A percentile compares a stretch with the other conserved stretches of the same genome.
Evolutionary conservation across 2,113 vertebrate species (phyloP).

Genomic region (Progne subis): DNA sequence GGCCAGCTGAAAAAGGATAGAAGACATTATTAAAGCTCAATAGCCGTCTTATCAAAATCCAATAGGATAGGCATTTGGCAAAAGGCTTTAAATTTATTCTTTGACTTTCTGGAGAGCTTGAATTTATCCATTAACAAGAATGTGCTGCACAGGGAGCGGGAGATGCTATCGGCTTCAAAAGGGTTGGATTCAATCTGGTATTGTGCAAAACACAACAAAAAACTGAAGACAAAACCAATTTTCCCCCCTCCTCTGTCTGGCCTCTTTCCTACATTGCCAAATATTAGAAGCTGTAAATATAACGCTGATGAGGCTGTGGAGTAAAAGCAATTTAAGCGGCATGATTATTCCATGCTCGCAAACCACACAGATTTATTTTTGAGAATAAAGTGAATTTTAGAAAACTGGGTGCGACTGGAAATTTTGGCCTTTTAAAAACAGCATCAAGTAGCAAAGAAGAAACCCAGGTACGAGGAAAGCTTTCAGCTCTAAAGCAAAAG

Average conservation of each 20-base stretch:
- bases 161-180: conserved; percentile 77
- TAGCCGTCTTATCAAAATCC: conserved; percentile 90
- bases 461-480: background rate
- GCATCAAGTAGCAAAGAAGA: background rate
- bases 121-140: conserved; percentile 81
- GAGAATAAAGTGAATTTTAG: background rate
- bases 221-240: conserved; percentile 1
- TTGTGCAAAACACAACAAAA: conserved; percentile 24
- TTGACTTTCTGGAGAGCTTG: conserved; percentile 77
- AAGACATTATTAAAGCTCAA: conserved; percentile 86
- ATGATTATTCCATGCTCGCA: background rate
- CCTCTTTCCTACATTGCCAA: background rate
- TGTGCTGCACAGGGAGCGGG: conserved; percentile 62
- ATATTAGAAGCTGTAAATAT: background rate
- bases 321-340: background rate
- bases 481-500: background rate
- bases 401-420: background rate
- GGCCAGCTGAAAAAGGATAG: conserved; percentile 81
- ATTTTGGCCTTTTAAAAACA: background rate
- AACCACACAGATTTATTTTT: background rate
- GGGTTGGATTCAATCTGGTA: conserved; percentile 69
- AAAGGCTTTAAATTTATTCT: conserved; percentile 82
- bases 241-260: background rate
- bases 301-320: background rate
- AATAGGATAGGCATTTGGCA: conserved; percentile 82